phyloP scores from a whole-genome alignment of 2,888 invertebrate species.

The Crocallis elinguaria region DNA sequence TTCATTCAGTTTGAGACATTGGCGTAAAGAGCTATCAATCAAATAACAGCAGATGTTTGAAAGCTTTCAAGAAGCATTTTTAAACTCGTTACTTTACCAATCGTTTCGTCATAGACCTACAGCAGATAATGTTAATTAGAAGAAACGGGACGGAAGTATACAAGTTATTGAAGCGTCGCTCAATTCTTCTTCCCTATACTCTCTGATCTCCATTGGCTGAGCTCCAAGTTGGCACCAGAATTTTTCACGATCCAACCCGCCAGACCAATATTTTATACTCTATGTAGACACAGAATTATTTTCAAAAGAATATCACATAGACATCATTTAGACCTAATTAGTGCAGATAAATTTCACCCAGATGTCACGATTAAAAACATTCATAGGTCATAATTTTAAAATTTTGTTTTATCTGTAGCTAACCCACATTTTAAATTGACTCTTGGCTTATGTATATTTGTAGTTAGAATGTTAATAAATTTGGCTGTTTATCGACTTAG shows the following conservation, averaged over 20 bases:
- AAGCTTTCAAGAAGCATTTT: constrained; percentile 9
- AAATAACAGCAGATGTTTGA: not conserved
- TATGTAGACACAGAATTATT: constrained; percentile 30
- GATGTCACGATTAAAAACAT: constrained; percentile 38
- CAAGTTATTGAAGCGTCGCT: constrained; percentile 33
- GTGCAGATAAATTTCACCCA: constrained; percentile 36
- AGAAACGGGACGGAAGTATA: constrained; percentile 38
- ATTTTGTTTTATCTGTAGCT: constrained; percentile 35
- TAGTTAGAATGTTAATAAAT: constrained; percentile 35
- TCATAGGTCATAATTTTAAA: constrained; percentile 37
- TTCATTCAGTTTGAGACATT: constrained; percentile 8
- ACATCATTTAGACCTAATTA: constrained; percentile 43
- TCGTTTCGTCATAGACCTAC: constrained; percentile 8
- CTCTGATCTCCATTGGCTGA: constrained; percentile 57
- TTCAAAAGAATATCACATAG: constrained; percentile 36
- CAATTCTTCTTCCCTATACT: constrained; percentile 44
- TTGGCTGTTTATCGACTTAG: constrained; percentile 36
- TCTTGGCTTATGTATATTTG: constrained; percentile 31
- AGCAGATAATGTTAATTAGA: constrained; percentile 1
- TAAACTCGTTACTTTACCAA: not conserved
- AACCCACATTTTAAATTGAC: constrained; percentile 40
- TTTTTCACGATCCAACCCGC: constrained; percentile 33
- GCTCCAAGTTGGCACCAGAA: constrained; percentile 64
- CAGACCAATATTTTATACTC: constrained; percentile 37
- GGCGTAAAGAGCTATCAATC: not conserved